Evolutionary conservation across 1,140 invertebrate species (phyloP), one percentile per base, ranked within the genome.

Genomic region (Lepidurus apus): DNA sequence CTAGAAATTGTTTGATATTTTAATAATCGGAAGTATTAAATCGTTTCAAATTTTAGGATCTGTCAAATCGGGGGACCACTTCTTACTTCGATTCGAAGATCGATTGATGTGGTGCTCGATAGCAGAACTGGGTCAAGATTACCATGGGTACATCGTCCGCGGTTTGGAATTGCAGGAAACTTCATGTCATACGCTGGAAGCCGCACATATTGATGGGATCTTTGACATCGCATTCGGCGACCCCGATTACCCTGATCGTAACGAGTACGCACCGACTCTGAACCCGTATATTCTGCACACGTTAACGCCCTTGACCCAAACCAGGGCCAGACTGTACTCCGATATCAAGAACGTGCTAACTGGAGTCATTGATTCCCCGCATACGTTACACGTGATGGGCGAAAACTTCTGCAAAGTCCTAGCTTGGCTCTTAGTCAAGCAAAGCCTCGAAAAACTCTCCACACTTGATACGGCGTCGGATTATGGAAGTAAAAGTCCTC

Each of bases 141-240:
- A 84, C 81, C 84, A 83, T 44, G 84, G 82, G 6, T 80, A 87
- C 53, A 84, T 81, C 77, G 82, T 87, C 10, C 87, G 87, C 81
- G 87, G 87, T 10, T 81, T 88, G 34, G 87, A 88, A 79, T 82
- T 88, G 11, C 87, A 88, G 81, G 87, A 88, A 79, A 88, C 87
- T 26, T 87, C 86, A 9, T 88, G 87, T 80, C 87, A 88, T 81
- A 86, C 87, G 8, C 83, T 86, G 1, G 87, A 65, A 65, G 53
- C 87, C 26, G 85, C 86, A 7, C 81, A 85, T 65, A 82, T 88
- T 21, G 87, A 88, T 82, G 85, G 86, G 65, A 85, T 87, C 43
- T 85, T 88, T 81, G 85, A 86, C 75, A 77, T 80, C 43, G 83
- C 86, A 4, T 88, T 87, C 82, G 53, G 53, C 8, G 53, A 65